Conservation (phyloP, 1,140 invertebrate genomes). For the Choristoneura fumiferana region DNA sequence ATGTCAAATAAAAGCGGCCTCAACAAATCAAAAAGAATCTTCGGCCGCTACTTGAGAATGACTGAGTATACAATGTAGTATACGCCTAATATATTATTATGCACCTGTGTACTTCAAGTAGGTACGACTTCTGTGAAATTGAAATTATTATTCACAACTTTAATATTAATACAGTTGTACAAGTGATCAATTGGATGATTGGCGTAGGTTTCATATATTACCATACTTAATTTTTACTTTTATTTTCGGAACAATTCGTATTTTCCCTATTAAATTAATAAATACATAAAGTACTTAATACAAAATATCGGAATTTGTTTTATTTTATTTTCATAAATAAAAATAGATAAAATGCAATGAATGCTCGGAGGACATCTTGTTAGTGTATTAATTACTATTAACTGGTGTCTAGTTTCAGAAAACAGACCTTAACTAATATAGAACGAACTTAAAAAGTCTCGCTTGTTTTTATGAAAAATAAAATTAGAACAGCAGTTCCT, state of each 20-base stretch:
- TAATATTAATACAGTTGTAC: constrained; percentile 8
- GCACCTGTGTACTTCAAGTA: neutral
- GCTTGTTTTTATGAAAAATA: too few relatives aligned
- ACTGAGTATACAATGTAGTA: neutral
- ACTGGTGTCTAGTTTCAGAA: too few relatives aligned
- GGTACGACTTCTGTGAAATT: constrained; percentile 5
- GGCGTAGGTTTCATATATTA: neutral
- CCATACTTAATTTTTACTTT: constrained; percentile 1
- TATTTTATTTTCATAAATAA: too few relatives aligned
- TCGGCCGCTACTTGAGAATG: neutral
- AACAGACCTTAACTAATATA: too few relatives aligned
- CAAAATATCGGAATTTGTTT: too few relatives aligned
- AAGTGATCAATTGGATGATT: neutral
- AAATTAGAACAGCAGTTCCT: too few relatives aligned
- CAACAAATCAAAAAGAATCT: neutral
- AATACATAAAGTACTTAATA: too few relatives aligned
- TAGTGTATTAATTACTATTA: too few relatives aligned
- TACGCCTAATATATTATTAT: neutral
- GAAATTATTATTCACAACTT: constrained; percentile 4
- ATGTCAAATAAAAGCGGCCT: neutral
- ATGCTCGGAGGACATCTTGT: too few relatives aligned
- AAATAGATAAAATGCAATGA: too few relatives aligned
- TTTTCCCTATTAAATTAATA: neutral
- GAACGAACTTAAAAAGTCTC: too few relatives aligned
- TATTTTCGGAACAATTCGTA: neutral